Conservation (phyloP, 2,797 vertebrate species). For the Cuniculus paca region DNA sequence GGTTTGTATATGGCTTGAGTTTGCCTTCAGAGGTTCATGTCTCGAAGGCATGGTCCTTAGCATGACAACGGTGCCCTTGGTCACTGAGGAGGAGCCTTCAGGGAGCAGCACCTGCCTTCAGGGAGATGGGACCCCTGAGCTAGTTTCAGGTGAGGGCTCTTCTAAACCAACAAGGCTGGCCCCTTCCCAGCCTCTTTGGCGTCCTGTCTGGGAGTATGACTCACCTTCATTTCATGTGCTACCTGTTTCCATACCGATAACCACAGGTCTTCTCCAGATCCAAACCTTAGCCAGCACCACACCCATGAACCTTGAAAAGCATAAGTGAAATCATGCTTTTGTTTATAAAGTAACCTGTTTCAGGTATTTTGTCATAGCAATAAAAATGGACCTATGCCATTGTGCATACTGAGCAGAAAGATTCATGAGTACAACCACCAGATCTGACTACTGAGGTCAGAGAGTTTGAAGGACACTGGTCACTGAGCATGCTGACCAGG, state of each 20-base stretch:
- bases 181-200: rapidly evolving
- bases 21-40: not conserved
- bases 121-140: not conserved
- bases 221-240: too few relatives aligned
- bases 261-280: not conserved
- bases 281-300: too few relatives aligned
- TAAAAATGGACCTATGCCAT: too few relatives aligned
- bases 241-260: not conserved
- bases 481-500: too few relatives aligned
- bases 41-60: rapidly evolving
- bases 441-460: not conserved
- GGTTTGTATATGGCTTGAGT: not conserved
- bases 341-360: not conserved
- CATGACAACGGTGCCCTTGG: rapidly evolving
- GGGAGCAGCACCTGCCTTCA: too few relatives aligned
- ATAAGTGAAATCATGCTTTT: not conserved
- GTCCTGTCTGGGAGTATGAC: not conserved
- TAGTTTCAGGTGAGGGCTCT: not conserved
- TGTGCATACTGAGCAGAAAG: not conserved
- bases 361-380: not conserved
- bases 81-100: too few relatives aligned
- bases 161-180: too few relatives aligned
- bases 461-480: not conserved
- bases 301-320: not conserved
- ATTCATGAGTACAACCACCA: not conserved